phyloP scores from a whole-genome alignment of 2,797 vertebrate species.

The Neosilurus hyrtlii region DNA sequence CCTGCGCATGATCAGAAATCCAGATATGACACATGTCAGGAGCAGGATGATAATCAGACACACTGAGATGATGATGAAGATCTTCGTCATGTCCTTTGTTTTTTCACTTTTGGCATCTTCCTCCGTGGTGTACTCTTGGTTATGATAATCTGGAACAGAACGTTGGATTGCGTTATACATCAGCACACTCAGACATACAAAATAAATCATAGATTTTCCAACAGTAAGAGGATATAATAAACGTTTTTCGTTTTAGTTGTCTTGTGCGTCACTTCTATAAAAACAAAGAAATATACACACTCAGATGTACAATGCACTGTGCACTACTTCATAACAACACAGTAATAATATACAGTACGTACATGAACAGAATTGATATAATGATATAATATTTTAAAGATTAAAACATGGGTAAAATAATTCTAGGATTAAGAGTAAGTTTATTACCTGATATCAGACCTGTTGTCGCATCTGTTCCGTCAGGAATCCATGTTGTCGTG shows the following conservation, averaged over 20 bases:
- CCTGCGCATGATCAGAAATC: slow-evolving; percentile 11
- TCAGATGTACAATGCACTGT: background rate
- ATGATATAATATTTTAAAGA: background rate
- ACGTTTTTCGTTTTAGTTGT: too few species aligned
- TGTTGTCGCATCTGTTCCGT: background rate
- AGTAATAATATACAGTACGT: background rate
- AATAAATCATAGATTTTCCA: background rate
- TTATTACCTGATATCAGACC: background rate
- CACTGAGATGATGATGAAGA: slow-evolving; percentile 29
- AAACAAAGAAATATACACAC: background rate
- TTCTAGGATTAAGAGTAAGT: background rate
- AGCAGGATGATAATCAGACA: slow-evolving; percentile 20
- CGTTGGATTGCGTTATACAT: background rate
- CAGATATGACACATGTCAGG: background rate
- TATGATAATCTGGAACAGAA: background rate
- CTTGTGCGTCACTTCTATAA: background rate
- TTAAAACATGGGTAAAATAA: background rate
- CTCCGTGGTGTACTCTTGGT: too few species aligned
- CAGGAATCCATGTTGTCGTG: background rate
- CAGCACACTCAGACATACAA: background rate
- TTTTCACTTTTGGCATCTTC: too few species aligned
- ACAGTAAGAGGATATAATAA: too few species aligned
- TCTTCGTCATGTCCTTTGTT: accelerated
- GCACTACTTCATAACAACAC: background rate
- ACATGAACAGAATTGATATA: background rate